phyloP scores from a whole-genome alignment of 2,888 invertebrate species.

The Stramonita haemastoma region DNA sequence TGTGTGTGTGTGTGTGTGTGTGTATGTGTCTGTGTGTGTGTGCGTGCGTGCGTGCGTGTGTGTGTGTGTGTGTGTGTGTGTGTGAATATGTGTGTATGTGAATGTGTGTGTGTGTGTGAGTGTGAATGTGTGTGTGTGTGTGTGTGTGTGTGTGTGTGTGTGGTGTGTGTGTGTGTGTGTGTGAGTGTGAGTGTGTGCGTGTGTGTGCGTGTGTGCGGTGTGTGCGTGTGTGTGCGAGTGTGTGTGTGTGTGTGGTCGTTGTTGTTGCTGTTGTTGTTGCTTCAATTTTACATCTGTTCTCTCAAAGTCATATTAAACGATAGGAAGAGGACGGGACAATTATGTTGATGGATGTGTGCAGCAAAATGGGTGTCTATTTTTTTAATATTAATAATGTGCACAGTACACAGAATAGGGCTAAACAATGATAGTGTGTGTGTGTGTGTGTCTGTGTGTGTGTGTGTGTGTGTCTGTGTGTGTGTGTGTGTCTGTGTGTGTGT shows the following conservation, averaged over 20 bases:
- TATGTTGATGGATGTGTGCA: no score
- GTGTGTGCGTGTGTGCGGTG: background rate
- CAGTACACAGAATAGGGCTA: no score
- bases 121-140: conserved; percentile 19
- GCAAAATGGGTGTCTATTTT: no score
- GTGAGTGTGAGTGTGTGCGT: background rate
- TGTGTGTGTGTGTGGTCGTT: background rate
- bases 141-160: background rate
- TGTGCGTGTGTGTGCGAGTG: background rate
- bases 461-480: background rate
- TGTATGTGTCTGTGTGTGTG: conserved; percentile 22
- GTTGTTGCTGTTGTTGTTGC: background rate
- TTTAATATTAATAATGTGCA: no score
- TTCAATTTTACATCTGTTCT: background rate
- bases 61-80: background rate
- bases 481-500: no score
- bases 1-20: background rate
- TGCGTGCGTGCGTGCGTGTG: background rate
- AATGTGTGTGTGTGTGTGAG: conserved; percentile 20
- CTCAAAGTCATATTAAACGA: no score
- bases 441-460: background rate
- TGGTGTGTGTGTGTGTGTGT: conserved; percentile 1
- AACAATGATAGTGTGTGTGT: no score
- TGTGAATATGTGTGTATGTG: background rate
- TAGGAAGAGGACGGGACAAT: no score